A percentile compares a stretch with the other conserved stretches of the same genome.
Conservation (phyloP, 2,113 vertebrate genomes). For the Cinclus mexicanus region DNA sequence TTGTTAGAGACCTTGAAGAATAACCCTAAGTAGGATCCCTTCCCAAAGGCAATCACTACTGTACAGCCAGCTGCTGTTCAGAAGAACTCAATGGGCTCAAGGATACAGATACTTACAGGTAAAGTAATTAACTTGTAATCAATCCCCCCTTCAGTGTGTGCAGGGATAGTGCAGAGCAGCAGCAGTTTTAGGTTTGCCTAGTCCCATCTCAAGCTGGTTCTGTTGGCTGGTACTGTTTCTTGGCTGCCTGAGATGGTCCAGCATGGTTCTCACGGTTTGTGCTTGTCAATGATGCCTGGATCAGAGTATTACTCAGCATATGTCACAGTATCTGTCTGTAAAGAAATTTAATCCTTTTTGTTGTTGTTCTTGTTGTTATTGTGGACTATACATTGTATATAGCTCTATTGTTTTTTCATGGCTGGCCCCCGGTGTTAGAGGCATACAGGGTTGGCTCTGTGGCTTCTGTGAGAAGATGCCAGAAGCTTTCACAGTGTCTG, state of each 20-base stretch:
- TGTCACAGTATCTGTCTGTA: accelerated
- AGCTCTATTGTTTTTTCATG: accelerated
- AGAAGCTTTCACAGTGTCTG: not conserved
- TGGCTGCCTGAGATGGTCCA: not conserved
- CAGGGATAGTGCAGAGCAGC: not conserved
- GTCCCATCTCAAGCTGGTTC: not conserved
- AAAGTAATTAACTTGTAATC: not conserved
- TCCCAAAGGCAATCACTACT: not conserved
- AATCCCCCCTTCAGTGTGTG: accelerated
- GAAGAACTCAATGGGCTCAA: not conserved
- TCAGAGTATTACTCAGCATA: not conserved
- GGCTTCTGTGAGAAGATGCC: not conserved
- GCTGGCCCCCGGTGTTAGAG: accelerated
- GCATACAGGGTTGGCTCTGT: not conserved
- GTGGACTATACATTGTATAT: no score
- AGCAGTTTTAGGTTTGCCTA: not conserved
- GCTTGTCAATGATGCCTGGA: not conserved
- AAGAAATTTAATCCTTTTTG: not conserved
- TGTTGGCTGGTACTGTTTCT: not conserved
- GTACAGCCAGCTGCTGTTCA: accelerated
- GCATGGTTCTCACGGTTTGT: not conserved
- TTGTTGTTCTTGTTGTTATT: not conserved
- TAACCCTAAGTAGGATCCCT: not conserved
- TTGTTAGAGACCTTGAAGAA: accelerated
- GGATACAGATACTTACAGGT: not conserved